phyloP scores from a whole-genome alignment of 1,140 invertebrate species.

The Propsilocerus akamusi region DNA sequence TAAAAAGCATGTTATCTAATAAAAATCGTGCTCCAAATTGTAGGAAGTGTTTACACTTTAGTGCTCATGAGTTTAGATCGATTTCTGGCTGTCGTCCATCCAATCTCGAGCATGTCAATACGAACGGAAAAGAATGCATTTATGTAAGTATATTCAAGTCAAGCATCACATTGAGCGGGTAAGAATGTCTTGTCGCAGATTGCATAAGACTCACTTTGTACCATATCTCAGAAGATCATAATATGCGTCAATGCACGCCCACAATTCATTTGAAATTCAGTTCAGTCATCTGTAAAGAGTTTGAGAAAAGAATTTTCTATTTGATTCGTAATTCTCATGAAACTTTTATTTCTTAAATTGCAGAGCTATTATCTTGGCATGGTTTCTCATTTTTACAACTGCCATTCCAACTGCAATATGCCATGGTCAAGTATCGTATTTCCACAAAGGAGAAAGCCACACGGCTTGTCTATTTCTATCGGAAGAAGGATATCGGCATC shows the following conservation, averaged over 20 bases:
- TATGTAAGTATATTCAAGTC: slow-evolving; percentile 35
- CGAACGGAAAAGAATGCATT: slow-evolving; percentile 63
- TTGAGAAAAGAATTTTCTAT: too few relatives aligned
- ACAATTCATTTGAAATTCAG: too few relatives aligned
- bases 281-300: too few relatives aligned
- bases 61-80: slow-evolving; percentile 83
- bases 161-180: too few relatives aligned
- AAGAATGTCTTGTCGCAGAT: too few relatives aligned
- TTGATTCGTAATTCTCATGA: too few relatives aligned
- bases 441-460: slow-evolving; percentile 33
- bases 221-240: too few relatives aligned
- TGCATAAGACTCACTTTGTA: too few relatives aligned
- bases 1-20: too few relatives aligned
- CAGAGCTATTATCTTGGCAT: slow-evolving; percentile 49
- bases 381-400: slow-evolving; percentile 51
- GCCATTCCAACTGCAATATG: slow-evolving; percentile 52
- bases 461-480: slow-evolving; percentile 41
- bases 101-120: slow-evolving; percentile 65
- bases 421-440: slow-evolving; percentile 46
- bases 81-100: slow-evolving; percentile 80
- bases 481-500: slow-evolving; percentile 43
- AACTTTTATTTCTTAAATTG: not conserved
- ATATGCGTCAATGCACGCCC: too few relatives aligned
- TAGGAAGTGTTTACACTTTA: slow-evolving; percentile 75
- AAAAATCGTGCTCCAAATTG: too few relatives aligned